Percentiles rank a stretch among this genome's conserved stretches.
Evolutionary conservation across 2,113 vertebrate genomes (phyloP).

Genomic region (Acrocephalus arundinaceus): DNA sequence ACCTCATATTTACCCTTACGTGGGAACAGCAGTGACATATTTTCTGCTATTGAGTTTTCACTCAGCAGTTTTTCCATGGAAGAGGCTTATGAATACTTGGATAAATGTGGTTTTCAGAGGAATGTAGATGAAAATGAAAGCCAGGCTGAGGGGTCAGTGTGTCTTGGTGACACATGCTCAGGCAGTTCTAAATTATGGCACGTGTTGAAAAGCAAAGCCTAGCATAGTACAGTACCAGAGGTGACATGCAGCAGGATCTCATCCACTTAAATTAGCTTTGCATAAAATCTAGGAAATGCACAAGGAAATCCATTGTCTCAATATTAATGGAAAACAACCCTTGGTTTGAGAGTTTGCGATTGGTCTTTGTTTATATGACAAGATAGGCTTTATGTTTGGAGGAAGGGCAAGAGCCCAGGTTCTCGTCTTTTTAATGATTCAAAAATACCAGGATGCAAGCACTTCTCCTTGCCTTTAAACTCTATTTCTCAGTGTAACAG

Average conservation of each 20-base stretch:
- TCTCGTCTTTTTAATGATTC: neutral
- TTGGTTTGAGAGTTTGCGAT: neutral
- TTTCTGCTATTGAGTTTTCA: neutral
- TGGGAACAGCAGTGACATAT: neutral
- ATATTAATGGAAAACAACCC: neutral
- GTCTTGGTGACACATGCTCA: neutral
- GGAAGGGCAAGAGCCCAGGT: neutral
- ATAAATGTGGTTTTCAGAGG: neutral
- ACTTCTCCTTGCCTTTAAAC: neutral
- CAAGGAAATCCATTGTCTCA: neutral
- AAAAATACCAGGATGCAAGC: neutral
- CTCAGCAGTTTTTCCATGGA: neutral
- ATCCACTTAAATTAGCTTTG: neutral
- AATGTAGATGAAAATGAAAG: neutral
- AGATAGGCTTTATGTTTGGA: neutral
- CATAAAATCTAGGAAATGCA: neutral
- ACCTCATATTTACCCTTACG: neutral
- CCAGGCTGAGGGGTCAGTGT: neutral
- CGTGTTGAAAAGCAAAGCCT: neutral
- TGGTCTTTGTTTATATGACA: neutral
- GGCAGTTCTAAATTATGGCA: neutral
- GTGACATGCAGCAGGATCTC: neutral
- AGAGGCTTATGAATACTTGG: neutral
- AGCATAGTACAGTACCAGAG: neutral
- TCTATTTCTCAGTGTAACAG: neutral